Evolutionary conservation across 2,797 vertebrate species (phyloP).

Genomic region (Leptodactylus fallax): DNA sequence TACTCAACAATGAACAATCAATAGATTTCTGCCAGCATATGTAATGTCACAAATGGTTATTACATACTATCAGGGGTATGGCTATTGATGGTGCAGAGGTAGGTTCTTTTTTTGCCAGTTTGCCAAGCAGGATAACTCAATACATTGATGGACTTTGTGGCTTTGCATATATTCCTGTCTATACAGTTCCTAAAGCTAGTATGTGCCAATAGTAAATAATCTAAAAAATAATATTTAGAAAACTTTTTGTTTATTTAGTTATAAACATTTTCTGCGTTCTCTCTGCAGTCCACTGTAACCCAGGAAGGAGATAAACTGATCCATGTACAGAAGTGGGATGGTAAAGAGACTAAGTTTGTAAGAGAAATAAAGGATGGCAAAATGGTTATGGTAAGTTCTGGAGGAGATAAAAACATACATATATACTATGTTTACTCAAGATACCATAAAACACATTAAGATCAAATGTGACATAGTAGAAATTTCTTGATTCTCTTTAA

Average conservation of each 20-base stretch:
- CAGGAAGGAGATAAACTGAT: constrained; percentile 88
- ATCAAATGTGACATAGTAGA: background rate
- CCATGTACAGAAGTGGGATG: constrained; percentile 94
- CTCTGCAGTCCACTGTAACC: constrained; percentile 83
- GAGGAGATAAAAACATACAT: background rate
- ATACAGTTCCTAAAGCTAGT: no score
- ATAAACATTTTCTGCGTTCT: constrained; percentile 60
- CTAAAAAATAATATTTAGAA: no score
- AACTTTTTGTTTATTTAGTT: no score
- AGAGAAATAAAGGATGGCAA: constrained; percentile 91
- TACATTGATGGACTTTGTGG: no score
- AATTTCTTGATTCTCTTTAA: background rate
- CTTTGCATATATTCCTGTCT: no score
- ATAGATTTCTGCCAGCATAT: background rate
- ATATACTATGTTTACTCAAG: background rate
- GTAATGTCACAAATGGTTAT: no score
- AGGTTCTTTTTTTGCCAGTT: no score
- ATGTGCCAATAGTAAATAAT: no score
- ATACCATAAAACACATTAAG: background rate
- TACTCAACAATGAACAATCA: no score
- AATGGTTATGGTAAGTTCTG: constrained; percentile 86
- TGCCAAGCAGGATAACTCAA: no score
- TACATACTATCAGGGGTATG: background rate
- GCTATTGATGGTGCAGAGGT: no score
- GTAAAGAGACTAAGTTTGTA: constrained; percentile 88